These are phyloP conservation scores for Nymphicus hollandicus DNA, from an alignment of 2,113 vertebrate genomes.

Conservation along the genomic window DNA sequence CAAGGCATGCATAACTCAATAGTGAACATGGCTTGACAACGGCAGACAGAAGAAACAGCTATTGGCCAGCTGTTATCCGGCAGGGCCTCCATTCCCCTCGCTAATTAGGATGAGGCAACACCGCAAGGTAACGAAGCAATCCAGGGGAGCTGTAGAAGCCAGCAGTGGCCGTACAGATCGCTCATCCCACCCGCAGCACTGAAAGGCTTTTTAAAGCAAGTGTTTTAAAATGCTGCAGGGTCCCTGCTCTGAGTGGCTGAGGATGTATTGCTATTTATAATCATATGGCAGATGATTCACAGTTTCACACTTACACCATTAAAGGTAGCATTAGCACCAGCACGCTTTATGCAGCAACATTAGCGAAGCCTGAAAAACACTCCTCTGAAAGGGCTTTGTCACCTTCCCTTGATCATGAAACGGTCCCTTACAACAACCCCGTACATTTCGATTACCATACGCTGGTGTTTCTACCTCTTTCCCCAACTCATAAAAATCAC, in stretches of 20 bases:
- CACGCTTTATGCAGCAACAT: constrained; percentile 17
- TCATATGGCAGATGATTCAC: background rate
- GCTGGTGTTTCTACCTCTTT: constrained; percentile 53
- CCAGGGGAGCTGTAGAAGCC: background rate
- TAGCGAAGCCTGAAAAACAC: constrained; percentile 40
- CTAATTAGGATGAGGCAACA: background rate
- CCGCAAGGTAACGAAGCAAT: background rate
- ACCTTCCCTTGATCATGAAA: constrained; percentile 53
- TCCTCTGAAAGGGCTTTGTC: constrained; percentile 63
- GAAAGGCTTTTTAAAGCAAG: background rate
- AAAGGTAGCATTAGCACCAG: constrained; percentile 45
- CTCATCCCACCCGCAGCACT: background rate
- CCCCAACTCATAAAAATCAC: constrained; percentile 73
- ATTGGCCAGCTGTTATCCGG: background rate
- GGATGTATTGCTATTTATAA: constrained; percentile 38
- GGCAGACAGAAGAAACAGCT: background rate
- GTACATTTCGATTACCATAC: constrained; percentile 60
- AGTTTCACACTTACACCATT: constrained; percentile 34
- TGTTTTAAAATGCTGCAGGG: background rate
- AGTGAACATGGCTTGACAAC: background rate
- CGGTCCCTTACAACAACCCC: constrained; percentile 32
- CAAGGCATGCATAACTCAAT: constrained; percentile 18
- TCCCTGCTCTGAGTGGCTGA: background rate
- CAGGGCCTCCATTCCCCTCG: background rate
- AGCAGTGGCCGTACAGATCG: rapidly evolving